Evolutionary conservation across 2,797 vertebrate species (phyloP), one percentile per base, ranked within the genome.

Genomic region (Spheniscus humboldti): DNA sequence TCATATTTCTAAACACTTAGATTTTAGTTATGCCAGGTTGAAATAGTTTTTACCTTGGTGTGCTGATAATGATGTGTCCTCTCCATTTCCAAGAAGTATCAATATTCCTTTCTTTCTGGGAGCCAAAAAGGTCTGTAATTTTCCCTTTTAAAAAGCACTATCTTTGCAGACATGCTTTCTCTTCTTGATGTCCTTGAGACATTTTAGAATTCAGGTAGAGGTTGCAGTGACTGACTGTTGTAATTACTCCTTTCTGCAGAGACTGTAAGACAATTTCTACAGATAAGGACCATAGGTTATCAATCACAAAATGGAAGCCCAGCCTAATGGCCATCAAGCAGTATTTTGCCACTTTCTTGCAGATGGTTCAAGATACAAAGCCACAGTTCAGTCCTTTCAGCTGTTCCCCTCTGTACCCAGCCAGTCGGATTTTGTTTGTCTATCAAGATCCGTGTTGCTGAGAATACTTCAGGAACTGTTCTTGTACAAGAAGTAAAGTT

Each of bases 171-270:
- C 27, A 68, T 2, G 1, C n/a, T 89, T 95, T 84, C 59, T 59
- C 28, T 52, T 75, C 62, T 72, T 94, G 30, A 62, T 77, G 60
- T 71, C 76, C 72, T 95, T 91, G 75, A 93, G 57, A 43, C 13
- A 17, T 67, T 92, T 91, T 52, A 72, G 53, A 94, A 71, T 87
- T 57, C 71, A 91, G 48, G 53, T 43, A 47, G 48, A 94, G 71
- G 8, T 71, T 94, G 75, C 86, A 80, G 60, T 88, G 71, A 85
- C 45, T 64, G 60, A 53, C 75, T 93, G 11, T 67, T 94, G 48
- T 85, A 92, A 95, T 94, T 94, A 67, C 39, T 68, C 30, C 35
- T 63, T 96, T 79, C 59, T 84, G 79, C 59, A 80, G 66, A 80
- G 57, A 28, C 45, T 72, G 14, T 77, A 71, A 86, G 57, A 73